Evolutionary conservation across 2,113 vertebrate species (phyloP).

Genomic region (Urocolius indicus): DNA sequence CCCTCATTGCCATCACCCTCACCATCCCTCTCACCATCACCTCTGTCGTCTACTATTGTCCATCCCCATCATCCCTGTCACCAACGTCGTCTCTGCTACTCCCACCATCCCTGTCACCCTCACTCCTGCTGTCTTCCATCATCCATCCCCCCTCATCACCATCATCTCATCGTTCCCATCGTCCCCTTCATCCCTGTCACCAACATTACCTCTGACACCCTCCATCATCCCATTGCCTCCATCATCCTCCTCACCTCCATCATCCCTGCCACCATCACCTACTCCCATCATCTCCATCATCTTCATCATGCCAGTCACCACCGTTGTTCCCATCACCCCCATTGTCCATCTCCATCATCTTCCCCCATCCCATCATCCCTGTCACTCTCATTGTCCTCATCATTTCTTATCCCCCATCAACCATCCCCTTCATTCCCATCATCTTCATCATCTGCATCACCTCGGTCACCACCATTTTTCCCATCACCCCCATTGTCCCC

Average conservation of each 20-base stretch:
- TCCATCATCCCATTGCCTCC: neutral
- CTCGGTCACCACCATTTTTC: fast-evolving
- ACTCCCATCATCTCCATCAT: neutral
- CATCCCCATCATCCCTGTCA: too few species aligned
- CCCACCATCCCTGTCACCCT: neutral
- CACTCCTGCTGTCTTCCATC: fast-evolving
- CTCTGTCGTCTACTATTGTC: neutral
- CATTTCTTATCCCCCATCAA: neutral
- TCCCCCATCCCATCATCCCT: too few species aligned
- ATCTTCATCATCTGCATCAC: too few species aligned
- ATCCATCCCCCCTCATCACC: neutral
- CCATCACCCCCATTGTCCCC: too few species aligned
- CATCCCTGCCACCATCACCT: neutral
- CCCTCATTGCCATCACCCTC: too few species aligned
- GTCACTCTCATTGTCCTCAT: too few species aligned
- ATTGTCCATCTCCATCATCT: too few species aligned
- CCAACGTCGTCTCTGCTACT: neutral
- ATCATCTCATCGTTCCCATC: too few species aligned
- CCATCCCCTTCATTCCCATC: neutral
- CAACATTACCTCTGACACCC: neutral
- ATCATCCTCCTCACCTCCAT: neutral
- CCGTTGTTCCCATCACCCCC: too few species aligned
- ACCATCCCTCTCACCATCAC: neutral
- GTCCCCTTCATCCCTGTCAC: too few species aligned
- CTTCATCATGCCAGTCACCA: neutral